Evolutionary conservation across 2,113 vertebrate species (phyloP), one percentile per base, ranked within the genome.

Genomic region (Nansenia antarctica): DNA sequence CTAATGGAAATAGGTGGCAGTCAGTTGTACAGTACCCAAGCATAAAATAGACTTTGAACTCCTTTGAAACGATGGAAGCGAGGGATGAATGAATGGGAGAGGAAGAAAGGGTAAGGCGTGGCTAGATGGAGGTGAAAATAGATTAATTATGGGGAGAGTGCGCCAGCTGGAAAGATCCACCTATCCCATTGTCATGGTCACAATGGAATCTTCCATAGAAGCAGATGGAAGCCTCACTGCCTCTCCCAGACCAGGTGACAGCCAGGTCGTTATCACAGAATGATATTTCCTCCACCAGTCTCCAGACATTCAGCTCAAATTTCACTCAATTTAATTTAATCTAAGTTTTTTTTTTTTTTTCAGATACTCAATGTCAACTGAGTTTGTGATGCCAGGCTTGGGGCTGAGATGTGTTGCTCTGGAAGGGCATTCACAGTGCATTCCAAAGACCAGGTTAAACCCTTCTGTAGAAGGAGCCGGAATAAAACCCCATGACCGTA

Each of bases 191-290:
- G 78, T 81, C 70, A 76, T 60, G 71, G 52, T 20, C 35, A 69
- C 72, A 80, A 73, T 81, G 72, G 66, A 74, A 74, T 63, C 35
- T 74, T 70, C 70, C 69, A 47, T 67, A 5, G 70, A 74, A 73
- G 76, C 54, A 55, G 68, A 77, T 79, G 62, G 70, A 79, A 79
- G 76, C 68, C 64, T 80, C 76, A 11, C 62, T 74, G 20, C 60
- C 2, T 9, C 29, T 58, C 3, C 26, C 53, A 34, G 45, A 45
- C 59, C n/a, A 61, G 69, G 3, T 72, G 63, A 76, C 60, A 69
- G 70, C 66, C 59, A 74, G 45, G 15, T 59, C 77, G 65, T 78
- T 65, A 77, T 79, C n/a, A 70, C 39, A 9, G 37, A 52, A 18
- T 49, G 52, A 71, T 69, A 31, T 1, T 24, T 49, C 45, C 64